Percentiles rank a stretch among this genome's conserved stretches.
These are phyloP conservation scores for Spialia ferax DNA, from an alignment of 2,888 invertebrate species.

Conservation along the genomic window DNA sequence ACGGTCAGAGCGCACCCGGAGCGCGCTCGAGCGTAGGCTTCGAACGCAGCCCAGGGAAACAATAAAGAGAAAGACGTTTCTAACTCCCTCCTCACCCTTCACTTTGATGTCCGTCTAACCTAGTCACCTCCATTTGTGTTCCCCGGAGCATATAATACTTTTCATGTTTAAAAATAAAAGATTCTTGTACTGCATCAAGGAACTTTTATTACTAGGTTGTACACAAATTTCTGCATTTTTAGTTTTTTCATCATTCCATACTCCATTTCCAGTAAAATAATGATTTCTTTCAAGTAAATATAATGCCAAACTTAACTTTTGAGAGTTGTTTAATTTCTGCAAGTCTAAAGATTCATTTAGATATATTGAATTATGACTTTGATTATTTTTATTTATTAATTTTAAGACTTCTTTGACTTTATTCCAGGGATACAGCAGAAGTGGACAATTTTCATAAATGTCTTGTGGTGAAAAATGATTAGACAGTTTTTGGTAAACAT, in stretches of 20 bases:
- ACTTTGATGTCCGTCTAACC: too few species aligned
- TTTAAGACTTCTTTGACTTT: constrained; percentile 65
- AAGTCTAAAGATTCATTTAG: constrained; percentile 62
- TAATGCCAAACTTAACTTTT: constrained; percentile 72
- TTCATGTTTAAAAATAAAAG: constrained; percentile 10
- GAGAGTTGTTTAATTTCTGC: constrained; percentile 61
- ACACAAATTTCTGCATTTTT: constrained; percentile 47
- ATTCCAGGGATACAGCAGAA: constrained; percentile 79
- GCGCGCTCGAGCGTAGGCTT: too few species aligned
- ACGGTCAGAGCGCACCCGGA: too few species aligned
- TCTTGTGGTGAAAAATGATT: constrained; percentile 64
- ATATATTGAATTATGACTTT: constrained; percentile 41
- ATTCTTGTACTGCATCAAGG: constrained; percentile 13
- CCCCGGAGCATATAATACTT: too few species aligned
- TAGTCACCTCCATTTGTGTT: too few species aligned
- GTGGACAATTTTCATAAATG: constrained; percentile 74
- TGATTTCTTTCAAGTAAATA: constrained; percentile 79
- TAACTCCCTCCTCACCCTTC: too few species aligned
- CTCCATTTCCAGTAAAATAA: constrained; percentile 81
- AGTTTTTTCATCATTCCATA: constrained; percentile 76
- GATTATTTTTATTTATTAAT: constrained; percentile 50
- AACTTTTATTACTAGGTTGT: background rate
- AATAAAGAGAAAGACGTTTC: too few species aligned
- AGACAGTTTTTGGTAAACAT: constrained; percentile 67
- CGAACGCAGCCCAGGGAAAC: too few species aligned